Evolutionary conservation across 2,888 invertebrate genomes (phyloP).

Genomic region (Phrixothrix hirtus): DNA sequence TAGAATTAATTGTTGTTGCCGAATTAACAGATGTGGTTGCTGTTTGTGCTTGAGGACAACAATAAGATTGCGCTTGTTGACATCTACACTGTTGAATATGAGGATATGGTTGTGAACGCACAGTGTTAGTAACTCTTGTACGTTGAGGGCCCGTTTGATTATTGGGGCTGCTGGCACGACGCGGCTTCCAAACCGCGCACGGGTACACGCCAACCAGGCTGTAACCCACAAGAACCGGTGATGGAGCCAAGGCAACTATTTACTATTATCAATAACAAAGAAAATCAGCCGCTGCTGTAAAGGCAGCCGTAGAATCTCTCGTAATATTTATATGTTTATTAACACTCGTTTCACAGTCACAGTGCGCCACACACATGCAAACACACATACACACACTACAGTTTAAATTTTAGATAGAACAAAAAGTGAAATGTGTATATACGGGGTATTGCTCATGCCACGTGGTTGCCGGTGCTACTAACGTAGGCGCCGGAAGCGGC

Average conservation of each 20-base stretch:
- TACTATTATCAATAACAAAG: slow-evolving; percentile 36
- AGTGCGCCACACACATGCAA: slow-evolving; percentile 36
- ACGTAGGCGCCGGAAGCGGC: slow-evolving; percentile 33
- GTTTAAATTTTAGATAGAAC: slow-evolving; percentile 25
- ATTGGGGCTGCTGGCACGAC: slow-evolving; percentile 35
- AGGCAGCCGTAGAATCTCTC: slow-evolving; percentile 25
- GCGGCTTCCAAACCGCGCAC: slow-evolving; percentile 60
- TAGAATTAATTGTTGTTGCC: slow-evolving; percentile 12
- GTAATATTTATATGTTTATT: slow-evolving; percentile 17
- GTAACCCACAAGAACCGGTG: slow-evolving; percentile 58
- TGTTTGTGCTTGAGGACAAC: slow-evolving; percentile 36
- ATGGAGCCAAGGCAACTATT: slow-evolving; percentile 56
- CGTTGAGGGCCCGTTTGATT: slow-evolving; percentile 37
- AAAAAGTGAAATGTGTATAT: slow-evolving; percentile 41
- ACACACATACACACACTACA: slow-evolving; percentile 29
- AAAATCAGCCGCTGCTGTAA: slow-evolving; percentile 36
- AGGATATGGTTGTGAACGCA: slow-evolving; percentile 38
- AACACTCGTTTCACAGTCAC: slow-evolving; percentile 33
- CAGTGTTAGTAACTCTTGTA: slow-evolving; percentile 33
- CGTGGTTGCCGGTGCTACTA: slow-evolving; percentile 46
- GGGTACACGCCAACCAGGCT: slow-evolving; percentile 62
- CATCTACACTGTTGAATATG: slow-evolving; percentile 36
- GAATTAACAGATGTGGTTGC: slow-evolving; percentile 13
- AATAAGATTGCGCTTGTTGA: slow-evolving; percentile 25
- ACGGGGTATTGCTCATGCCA: slow-evolving; percentile 54